Percentiles rank a stretch among this genome's conserved stretches.
Evolutionary conservation across 2,113 vertebrate species (phyloP).

Genomic region (Xiphophorus hellerii): DNA sequence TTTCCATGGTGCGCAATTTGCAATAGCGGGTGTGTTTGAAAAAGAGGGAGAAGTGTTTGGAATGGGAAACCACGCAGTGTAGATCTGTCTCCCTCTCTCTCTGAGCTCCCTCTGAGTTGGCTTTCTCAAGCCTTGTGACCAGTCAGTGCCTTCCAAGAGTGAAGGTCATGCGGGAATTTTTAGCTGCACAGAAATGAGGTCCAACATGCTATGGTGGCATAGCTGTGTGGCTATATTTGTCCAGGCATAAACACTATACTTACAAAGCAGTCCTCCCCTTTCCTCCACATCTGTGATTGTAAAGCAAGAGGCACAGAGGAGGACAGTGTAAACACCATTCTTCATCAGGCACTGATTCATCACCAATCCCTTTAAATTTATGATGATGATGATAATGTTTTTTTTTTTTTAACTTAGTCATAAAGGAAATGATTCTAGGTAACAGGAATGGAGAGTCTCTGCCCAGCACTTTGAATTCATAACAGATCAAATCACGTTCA

Average conservation of each 20-base stretch:
- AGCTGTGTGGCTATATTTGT: constrained; percentile 92
- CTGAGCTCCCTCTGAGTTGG: constrained; percentile 43
- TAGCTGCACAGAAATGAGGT: constrained; percentile 88
- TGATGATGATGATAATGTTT: not conserved
- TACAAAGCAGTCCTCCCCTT: constrained; percentile 85
- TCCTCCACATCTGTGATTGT: constrained; percentile 77
- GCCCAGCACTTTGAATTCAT: not conserved
- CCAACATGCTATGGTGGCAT: constrained; percentile 84
- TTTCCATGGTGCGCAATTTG: constrained; percentile 56
- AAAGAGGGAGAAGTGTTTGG: constrained; percentile 57
- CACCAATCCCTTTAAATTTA: not conserved
- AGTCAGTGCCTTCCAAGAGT: constrained; percentile 82
- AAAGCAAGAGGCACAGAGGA: constrained; percentile 79
- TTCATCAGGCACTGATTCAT: constrained; percentile 11
- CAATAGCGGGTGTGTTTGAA: constrained; percentile 47
- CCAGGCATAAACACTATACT: constrained; percentile 89
- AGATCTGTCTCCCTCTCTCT: constrained; percentile 24
- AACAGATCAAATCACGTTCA: not conserved
- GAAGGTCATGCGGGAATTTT: constrained; percentile 91
- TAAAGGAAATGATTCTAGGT: not conserved
- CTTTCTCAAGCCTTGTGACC: constrained; percentile 73
- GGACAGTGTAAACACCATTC: constrained; percentile 73
- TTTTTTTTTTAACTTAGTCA: not conserved
- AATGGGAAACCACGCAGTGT: constrained; percentile 41
- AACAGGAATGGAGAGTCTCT: not conserved